These are phyloP conservation scores for Drosophila fuyamai DNA, from an alignment of 1,140 invertebrate species.

Conservation along the genomic window DNA sequence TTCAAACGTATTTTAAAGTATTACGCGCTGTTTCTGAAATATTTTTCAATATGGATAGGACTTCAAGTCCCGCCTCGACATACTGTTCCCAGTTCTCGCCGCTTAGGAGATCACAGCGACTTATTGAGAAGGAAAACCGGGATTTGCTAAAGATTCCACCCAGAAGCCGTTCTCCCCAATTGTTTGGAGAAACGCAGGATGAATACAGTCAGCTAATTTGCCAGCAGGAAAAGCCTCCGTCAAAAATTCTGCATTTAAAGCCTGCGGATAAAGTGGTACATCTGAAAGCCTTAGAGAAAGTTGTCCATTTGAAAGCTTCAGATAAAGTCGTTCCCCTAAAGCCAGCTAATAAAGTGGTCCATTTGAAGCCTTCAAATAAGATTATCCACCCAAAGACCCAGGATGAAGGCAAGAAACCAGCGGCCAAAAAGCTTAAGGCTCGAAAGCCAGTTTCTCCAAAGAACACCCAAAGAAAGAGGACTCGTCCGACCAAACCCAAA, in stretches of 20 bases:
- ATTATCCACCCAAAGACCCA: background rate
- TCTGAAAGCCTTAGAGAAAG: background rate
- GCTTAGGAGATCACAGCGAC: slow-evolving; percentile 43
- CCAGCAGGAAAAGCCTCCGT: slow-evolving; percentile 2
- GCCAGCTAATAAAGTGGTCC: background rate
- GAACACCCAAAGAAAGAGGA: background rate
- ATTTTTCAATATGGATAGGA: slow-evolving; percentile 7
- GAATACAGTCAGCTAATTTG: slow-evolving; percentile 28
- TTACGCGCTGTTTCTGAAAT: background rate
- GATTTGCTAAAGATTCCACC: background rate
- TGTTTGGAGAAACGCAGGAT: slow-evolving; percentile 50
- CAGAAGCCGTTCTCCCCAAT: slow-evolving; percentile 35
- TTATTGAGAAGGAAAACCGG: slow-evolving; percentile 31
- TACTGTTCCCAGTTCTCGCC: slow-evolving; percentile 15
- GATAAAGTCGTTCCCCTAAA: background rate
- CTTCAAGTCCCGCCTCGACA: slow-evolving; percentile 41
- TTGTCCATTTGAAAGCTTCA: background rate
- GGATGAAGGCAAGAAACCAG: background rate
- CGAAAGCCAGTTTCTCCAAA: background rate
- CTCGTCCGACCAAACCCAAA: background rate
- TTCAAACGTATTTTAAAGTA: background rate
- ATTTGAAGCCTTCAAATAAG: background rate
- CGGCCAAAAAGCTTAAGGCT: background rate
- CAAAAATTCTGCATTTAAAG: background rate
- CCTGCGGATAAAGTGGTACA: background rate